Base-by-base conservation (phyloP, 2,797 vertebrate species). In the Aplochiton taeniatus region DNA sequence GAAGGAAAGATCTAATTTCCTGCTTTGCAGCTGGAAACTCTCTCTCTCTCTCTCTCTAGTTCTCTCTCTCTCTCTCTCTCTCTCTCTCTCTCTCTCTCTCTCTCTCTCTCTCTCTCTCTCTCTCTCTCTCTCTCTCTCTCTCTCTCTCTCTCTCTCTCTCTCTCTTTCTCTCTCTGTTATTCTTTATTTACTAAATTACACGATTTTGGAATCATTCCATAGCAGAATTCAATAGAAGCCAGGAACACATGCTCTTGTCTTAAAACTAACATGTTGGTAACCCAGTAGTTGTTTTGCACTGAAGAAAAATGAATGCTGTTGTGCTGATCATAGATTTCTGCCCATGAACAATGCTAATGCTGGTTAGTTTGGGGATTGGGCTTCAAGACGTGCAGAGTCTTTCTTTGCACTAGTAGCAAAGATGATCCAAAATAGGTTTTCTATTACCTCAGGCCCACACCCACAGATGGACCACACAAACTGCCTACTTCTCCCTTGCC, bases 121-220 rank as follows among this genome's bases (percentile, higher is more conserved):
- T 42, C 11, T 51, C 61, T 62, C 49, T 43, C 46, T 31, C 11
- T 48, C 13, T 19, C 19, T 16, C 17, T 20, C 17, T 16, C 62
- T 52, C 66, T 79, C 72, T 41, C 60, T 31, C 77, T 68, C 77
- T 76, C 76, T 72, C 59, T 68, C 80, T 80, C 66, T 80, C 82
- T 61, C 17, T 41, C 46, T 14, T 41, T 11, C 83, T 88, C 83
- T 63, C 81, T 87, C 84, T 85, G 85, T 83, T 86, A 85, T 85
- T 84, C 76, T 87, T 89, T 87, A 89, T 88, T 86, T 86, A 85
- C 84, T 84, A 82, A 83, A 85, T 85, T 87, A 85, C 85, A 78
- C 85, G 79, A 86, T 79, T 81, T 11, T 54, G 72, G 75, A 87
- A 77, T 85, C 82, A 69, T 59, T 73, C 80, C 82, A 86, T 84